Conservation (phyloP, 2,113 vertebrate species). For the Apodemus sylvaticus region DNA sequence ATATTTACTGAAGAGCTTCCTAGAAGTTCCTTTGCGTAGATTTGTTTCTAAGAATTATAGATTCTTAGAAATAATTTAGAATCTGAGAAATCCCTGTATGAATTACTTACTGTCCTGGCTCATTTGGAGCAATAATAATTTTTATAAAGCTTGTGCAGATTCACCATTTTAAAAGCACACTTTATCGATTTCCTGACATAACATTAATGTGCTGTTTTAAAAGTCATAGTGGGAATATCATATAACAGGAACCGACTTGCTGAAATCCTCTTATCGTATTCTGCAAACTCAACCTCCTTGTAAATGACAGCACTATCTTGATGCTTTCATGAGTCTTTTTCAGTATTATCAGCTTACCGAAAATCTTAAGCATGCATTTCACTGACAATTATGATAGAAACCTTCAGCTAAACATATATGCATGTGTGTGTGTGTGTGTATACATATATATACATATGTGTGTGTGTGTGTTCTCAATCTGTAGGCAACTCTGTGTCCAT, state of each 20-base stretch:
- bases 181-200: slow-evolving; percentile 49
- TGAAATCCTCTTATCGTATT: slow-evolving; percentile 65
- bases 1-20: slow-evolving; percentile 49
- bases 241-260: slow-evolving; percentile 48
- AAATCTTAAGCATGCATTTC: slow-evolving; percentile 52
- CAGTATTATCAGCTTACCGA: slow-evolving; percentile 61
- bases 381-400: slow-evolving; percentile 48
- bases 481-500: not conserved
- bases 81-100: not conserved
- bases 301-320: slow-evolving; percentile 53
- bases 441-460: too few relatives aligned
- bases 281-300: slow-evolving; percentile 62
- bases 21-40: slow-evolving; percentile 17
- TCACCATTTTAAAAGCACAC: slow-evolving; percentile 46
- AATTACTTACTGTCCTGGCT: slow-evolving; percentile 43
- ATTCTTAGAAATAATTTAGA: slow-evolving; percentile 52
- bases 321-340: slow-evolving; percentile 47
- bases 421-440: too few relatives aligned
- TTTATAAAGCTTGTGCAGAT: slow-evolving; percentile 32
- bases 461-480: not conserved
- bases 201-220: slow-evolving; percentile 49
- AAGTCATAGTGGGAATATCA: slow-evolving; percentile 53
- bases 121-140: slow-evolving; percentile 19
- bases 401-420: slow-evolving; percentile 27
- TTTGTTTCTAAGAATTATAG: slow-evolving; percentile 63